These are phyloP conservation scores for Temnothorax unifasciatus DNA, from an alignment of 2,888 invertebrate genomes.

Conservation along the genomic window DNA sequence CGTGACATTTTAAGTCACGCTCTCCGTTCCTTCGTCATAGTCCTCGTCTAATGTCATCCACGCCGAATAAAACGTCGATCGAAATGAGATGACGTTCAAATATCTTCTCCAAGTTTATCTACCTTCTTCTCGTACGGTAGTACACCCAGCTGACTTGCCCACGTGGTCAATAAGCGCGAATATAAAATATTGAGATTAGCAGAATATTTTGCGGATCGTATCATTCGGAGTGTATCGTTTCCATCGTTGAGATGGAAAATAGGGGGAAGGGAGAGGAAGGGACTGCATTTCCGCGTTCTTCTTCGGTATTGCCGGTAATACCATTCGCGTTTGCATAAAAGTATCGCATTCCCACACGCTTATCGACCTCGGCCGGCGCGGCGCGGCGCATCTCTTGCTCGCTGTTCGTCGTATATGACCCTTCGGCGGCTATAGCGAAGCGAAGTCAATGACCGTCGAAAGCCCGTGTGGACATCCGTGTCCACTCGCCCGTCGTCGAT, in stretches of 20 bases:
- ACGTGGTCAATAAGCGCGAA: not conserved
- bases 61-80: not conserved
- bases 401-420: slow-evolving; percentile 65
- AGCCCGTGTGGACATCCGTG: slow-evolving; percentile 73
- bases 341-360: slow-evolving; percentile 55
- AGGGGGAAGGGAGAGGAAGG: no score
- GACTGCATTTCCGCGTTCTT: slow-evolving; percentile 25
- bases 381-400: slow-evolving; percentile 44
- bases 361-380: slow-evolving; percentile 60
- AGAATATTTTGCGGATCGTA: not conserved
- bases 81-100: not conserved
- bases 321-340: slow-evolving; percentile 25
- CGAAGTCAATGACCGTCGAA: slow-evolving; percentile 79
- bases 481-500: slow-evolving; percentile 66
- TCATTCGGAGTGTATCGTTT: no score
- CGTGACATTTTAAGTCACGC: not conserved
- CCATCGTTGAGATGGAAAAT: no score
- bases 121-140: not conserved
- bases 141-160: not conserved
- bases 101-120: not conserved
- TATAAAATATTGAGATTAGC: not conserved
- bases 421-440: slow-evolving; percentile 70
- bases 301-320: not conserved
- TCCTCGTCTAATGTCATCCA: not conserved
- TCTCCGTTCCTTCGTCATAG: not conserved